phyloP scores from a whole-genome alignment of 1,140 invertebrate species.

The Solen grandis region DNA sequence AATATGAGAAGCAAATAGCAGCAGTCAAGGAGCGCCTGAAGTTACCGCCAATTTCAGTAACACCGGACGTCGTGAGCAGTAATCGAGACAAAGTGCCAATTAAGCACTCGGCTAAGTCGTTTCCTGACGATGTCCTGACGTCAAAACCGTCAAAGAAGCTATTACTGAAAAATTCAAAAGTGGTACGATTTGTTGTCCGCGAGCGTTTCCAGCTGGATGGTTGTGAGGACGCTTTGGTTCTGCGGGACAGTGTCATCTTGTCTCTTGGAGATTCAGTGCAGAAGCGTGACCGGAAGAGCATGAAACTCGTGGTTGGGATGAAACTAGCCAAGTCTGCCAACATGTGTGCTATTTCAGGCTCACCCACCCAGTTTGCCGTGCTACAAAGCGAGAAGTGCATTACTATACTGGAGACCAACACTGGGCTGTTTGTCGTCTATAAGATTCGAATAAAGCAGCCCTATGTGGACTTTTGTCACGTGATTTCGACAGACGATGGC shows the following conservation, averaged over 20 bases:
- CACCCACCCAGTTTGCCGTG: constrained; percentile 18
- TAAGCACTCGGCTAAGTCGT: constrained; percentile 3
- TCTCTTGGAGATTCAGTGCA: constrained; percentile 43
- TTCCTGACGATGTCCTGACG: constrained; percentile 30
- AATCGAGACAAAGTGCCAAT: not conserved
- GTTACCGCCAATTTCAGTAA: constrained; percentile 26
- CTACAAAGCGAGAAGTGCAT: constrained; percentile 32
- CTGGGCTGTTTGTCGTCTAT: constrained; percentile 23
- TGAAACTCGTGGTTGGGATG: constrained; percentile 32
- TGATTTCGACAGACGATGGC: constrained; percentile 12
- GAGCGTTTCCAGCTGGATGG: constrained; percentile 39
- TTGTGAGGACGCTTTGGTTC: constrained; percentile 41
- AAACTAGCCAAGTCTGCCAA: constrained; percentile 26
- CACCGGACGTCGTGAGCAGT: constrained; percentile 40
- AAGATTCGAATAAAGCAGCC: constrained; percentile 29
- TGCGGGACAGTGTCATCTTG: constrained; percentile 18
- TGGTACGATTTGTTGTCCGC: constrained; percentile 11
- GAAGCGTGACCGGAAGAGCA: constrained; percentile 39
- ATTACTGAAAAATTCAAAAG: constrained; percentile 34
- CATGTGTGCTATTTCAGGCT: constrained; percentile 26
- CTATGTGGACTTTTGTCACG: constrained; percentile 34
- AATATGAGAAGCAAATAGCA: constrained; percentile 44
- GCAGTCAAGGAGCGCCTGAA: constrained; percentile 34
- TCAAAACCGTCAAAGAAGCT: constrained; percentile 37
- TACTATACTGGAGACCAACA: constrained; percentile 9